Conservation (phyloP, 2,888 invertebrate genomes). For the Phyllotreta cruciferae region DNA sequence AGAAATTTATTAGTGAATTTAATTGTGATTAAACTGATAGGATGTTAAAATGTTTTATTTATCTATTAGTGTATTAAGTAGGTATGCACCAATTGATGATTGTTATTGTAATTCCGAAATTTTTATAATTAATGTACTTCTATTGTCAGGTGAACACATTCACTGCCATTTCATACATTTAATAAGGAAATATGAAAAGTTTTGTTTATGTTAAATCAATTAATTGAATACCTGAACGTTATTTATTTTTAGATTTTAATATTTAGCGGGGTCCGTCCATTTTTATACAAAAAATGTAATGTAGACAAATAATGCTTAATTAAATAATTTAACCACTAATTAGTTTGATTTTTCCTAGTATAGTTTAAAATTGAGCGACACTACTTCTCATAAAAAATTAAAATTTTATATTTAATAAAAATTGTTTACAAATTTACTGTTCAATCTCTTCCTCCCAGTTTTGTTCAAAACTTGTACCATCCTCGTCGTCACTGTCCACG, state of each 20-base stretch:
- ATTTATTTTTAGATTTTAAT: conserved; percentile 20
- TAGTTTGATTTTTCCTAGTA: conserved; percentile 4
- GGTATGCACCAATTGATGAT: conserved; percentile 20
- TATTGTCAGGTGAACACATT: conserved; percentile 18
- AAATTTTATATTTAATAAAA: no score
- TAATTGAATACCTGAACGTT: conserved; percentile 22
- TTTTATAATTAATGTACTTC: conserved; percentile 15
- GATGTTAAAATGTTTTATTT: no score
- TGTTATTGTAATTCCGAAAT: conserved; percentile 23
- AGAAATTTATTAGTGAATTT: background rate
- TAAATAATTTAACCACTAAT: conserved; percentile 30
- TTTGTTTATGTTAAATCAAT: conserved; percentile 11
- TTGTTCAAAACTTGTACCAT: conserved; percentile 34
- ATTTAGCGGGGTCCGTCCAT: conserved; percentile 37
- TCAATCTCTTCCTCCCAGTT: conserved; percentile 15
- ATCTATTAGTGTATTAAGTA: conserved; percentile 16
- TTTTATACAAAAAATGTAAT: conserved; percentile 31
- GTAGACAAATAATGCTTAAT: conserved; percentile 30
- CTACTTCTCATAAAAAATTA: background rate
- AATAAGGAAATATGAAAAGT: background rate
- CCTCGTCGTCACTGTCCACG: conserved; percentile 38
- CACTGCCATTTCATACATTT: conserved; percentile 37
- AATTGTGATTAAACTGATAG: conserved; percentile 8
- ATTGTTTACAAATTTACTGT: conserved; percentile 1
- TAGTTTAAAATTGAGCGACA: background rate